Evolutionary conservation across 2,113 vertebrate genomes (phyloP).

Genomic region (Cariama cristata): DNA sequence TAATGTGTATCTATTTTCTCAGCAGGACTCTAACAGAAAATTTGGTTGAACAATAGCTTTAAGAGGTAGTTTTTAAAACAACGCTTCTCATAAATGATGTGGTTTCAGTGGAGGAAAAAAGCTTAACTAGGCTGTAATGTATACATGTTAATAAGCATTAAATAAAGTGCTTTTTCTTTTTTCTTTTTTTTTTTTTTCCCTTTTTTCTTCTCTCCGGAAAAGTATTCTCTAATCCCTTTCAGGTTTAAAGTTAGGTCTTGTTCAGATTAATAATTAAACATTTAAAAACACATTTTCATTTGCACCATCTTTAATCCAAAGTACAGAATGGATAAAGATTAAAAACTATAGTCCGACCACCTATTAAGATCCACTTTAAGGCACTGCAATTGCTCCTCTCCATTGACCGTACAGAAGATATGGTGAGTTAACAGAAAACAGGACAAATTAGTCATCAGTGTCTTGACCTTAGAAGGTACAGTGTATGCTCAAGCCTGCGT

Average conservation of each 20-base stretch:
- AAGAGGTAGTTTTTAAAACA: neutral
- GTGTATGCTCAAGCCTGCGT: neutral
- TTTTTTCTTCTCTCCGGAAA: fast-evolving
- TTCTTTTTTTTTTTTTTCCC: no score
- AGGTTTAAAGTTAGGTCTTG: neutral
- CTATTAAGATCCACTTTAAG: fast-evolving
- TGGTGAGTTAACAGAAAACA: neutral
- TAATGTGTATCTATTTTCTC: neutral
- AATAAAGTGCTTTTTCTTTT: neutral
- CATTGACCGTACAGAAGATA: neutral
- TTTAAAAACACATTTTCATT: neutral
- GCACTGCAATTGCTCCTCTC: neutral
- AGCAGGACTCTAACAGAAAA: neutral
- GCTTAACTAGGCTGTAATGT: neutral
- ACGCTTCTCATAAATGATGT: neutral
- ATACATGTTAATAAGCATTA: neutral
- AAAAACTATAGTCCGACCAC: neutral
- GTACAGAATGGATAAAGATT: neutral
- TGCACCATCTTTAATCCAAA: neutral
- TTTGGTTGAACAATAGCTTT: neutral
- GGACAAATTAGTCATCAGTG: neutral
- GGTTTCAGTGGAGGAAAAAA: neutral
- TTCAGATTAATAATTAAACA: neutral
- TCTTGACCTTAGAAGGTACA: neutral
- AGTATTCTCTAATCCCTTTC: neutral